Conservation (phyloP, 1,140 invertebrate species). For the Drosophila punjabiensis region DNA sequence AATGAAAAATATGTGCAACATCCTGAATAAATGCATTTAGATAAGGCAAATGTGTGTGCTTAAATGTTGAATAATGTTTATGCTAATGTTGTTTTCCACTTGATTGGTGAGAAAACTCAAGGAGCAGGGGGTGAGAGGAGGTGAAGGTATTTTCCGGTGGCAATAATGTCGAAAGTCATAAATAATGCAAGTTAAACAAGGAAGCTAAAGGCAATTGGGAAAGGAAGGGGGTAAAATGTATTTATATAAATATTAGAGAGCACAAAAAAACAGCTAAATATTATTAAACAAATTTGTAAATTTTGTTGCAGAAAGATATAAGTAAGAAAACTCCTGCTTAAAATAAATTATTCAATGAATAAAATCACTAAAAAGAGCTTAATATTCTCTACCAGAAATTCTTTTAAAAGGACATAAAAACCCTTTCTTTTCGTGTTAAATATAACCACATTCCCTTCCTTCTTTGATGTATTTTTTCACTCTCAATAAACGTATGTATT, state of each 20-base stretch:
- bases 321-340: not conserved
- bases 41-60: conserved; percentile 33
- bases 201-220: not conserved
- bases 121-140: not conserved
- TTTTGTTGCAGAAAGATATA: not conserved
- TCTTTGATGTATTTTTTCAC: not conserved
- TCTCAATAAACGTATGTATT: not conserved
- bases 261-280: not conserved
- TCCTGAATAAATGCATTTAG: conserved; percentile 51
- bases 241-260: not conserved
- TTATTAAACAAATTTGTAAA: not conserved
- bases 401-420: not conserved
- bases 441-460: too few relatives aligned
- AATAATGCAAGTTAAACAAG: conserved; percentile 7
- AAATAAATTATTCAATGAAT: not conserved
- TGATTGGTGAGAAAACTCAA: conserved; percentile 25
- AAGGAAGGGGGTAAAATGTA: too few relatives aligned
- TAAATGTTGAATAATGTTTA: conserved; percentile 45
- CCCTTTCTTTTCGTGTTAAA: not conserved
- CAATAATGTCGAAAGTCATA: conserved; percentile 10
- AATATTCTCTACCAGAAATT: not conserved
- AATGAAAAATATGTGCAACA: conserved; percentile 48
- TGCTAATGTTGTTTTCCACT: conserved; percentile 38
- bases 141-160: not conserved
- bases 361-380: too few relatives aligned